phyloP scores from a whole-genome alignment of 2,888 invertebrate species.

The Drosophila setosimentum region DNA sequence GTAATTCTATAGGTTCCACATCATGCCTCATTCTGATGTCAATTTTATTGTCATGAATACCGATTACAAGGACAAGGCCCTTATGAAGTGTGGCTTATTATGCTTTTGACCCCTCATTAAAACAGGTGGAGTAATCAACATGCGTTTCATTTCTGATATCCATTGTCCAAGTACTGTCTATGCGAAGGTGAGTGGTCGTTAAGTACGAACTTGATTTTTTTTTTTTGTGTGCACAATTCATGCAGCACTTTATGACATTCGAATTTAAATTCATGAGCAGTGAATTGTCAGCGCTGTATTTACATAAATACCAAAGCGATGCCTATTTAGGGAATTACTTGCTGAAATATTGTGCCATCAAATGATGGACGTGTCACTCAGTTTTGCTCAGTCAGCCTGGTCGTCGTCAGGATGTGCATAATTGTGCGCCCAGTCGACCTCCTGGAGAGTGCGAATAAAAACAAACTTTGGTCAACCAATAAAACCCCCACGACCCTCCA shows the following conservation, averaged over 20 bases:
- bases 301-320: slow-evolving; percentile 43
- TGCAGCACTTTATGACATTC: slow-evolving; percentile 53
- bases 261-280: slow-evolving; percentile 56
- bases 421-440: slow-evolving; percentile 43
- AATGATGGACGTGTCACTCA: slow-evolving; percentile 59
- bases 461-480: slow-evolving; percentile 41
- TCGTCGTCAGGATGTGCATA: slow-evolving; percentile 56
- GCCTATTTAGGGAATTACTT: slow-evolving; percentile 56
- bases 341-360: slow-evolving; percentile 47
- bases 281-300: slow-evolving; percentile 32
- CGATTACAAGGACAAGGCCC: slow-evolving; percentile 7
- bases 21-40: background rate
- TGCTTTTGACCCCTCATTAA: slow-evolving; percentile 54
- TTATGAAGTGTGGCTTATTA: slow-evolving; percentile 25
- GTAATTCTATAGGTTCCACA: background rate
- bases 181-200: slow-evolving; percentile 37
- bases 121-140: slow-evolving; percentile 54
- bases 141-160: slow-evolving; percentile 49
- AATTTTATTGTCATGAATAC: background rate
- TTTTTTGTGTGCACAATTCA: slow-evolving; percentile 16
- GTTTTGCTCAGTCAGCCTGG: slow-evolving; percentile 4
- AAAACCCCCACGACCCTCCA: slow-evolving; percentile 1
- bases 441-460: slow-evolving; percentile 44
- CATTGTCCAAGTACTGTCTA: background rate
- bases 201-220: slow-evolving; percentile 31